Evolutionary conservation across 2,797 vertebrate genomes (phyloP).

Genomic region (Channallabes apus): DNA sequence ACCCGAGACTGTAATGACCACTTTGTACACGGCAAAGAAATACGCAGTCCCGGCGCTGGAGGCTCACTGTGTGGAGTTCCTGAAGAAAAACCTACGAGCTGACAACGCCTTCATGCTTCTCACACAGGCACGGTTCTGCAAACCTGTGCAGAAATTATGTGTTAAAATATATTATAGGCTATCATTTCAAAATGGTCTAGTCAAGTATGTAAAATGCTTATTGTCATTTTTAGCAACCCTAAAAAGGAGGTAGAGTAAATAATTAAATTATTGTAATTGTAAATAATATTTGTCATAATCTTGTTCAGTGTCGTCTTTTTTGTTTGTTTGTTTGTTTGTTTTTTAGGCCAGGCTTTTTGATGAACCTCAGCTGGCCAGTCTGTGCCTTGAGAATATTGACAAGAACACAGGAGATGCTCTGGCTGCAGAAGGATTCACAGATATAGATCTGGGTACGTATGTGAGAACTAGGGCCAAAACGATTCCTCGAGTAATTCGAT

Average conservation of each 20-base stretch:
- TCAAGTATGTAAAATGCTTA: neutral
- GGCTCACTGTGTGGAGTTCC: slow-evolving; percentile 96
- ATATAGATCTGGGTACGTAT: slow-evolving; percentile 90
- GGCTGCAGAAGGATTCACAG: slow-evolving; percentile 94
- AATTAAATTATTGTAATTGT: neutral
- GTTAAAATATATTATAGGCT: too few relatives aligned
- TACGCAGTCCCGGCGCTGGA: slow-evolving; percentile 95
- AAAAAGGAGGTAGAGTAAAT: neutral
- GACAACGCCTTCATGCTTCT: slow-evolving; percentile 98
- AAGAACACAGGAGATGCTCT: slow-evolving; percentile 96
- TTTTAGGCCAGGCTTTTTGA: slow-evolving; percentile 92
- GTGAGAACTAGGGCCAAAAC: too few relatives aligned
- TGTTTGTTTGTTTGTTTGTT: neutral
- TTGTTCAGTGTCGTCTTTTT: neutral
- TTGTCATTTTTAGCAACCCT: neutral
- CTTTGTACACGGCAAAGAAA: slow-evolving; percentile 97
- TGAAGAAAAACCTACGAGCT: slow-evolving; percentile 95
- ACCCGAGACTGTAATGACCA: slow-evolving; percentile 98
- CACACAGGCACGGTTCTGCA: slow-evolving; percentile 81
- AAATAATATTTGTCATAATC: neutral
- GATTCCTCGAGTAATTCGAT: too few relatives aligned
- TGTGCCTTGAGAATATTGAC: slow-evolving; percentile 97
- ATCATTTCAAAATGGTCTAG: neutral
- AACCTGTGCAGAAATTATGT: neutral
- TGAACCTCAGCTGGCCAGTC: slow-evolving; percentile 94